Evolutionary conservation across 53 echinoderm and acorn worm genomes (phyloP).

Genomic region (Hippasteria phrygiana): DNA sequence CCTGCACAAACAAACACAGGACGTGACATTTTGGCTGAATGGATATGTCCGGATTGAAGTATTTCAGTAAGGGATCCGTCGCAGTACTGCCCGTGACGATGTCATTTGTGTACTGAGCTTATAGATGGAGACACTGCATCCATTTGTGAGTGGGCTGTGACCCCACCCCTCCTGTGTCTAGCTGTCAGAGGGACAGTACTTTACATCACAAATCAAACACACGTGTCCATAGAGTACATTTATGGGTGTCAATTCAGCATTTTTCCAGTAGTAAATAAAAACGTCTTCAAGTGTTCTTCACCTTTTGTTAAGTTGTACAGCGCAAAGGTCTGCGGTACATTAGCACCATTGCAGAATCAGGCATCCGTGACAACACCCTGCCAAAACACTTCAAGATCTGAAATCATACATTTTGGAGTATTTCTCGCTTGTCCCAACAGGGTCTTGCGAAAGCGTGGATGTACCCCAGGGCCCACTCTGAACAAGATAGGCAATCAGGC

Average conservation of each 20-base stretch:
- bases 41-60: neutral
- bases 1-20: conserved; percentile 43
- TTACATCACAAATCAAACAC: neutral
- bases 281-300: conserved; percentile 28
- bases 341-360: conserved; percentile 5
- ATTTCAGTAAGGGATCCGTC: neutral
- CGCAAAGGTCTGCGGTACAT: neutral
- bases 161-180: neutral
- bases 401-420: neutral
- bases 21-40: conserved; percentile 23
- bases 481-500: neutral
- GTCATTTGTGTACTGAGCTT: neutral
- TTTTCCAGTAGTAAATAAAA: neutral
- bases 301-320: conserved; percentile 8
- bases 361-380: conserved; percentile 23
- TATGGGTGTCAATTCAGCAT: neutral
- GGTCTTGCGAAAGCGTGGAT: neutral
- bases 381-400: conserved; percentile 41
- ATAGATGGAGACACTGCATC: neutral
- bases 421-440: conserved; percentile 10
- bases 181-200: neutral
- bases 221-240: neutral
- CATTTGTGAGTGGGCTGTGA: neutral
- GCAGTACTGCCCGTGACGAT: neutral
- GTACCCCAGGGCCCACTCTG: conserved; percentile 3